Conservation (phyloP, 2,888 invertebrate species). For the Caenorhabditis sp. region DNA sequence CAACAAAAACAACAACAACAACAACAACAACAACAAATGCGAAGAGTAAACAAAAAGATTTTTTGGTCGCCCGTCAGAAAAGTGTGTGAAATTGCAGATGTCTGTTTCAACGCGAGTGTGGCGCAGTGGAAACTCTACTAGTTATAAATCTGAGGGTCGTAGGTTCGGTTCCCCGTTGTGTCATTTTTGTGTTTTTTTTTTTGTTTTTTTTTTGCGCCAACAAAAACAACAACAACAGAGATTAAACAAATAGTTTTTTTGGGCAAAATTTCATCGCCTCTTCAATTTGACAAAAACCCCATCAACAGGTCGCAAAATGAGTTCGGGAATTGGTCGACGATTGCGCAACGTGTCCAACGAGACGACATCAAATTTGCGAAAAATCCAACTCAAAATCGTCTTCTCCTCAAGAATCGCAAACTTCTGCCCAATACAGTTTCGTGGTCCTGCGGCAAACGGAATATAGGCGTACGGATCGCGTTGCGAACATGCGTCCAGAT, state of each 20-base stretch:
- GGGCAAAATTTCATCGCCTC: constrained; percentile 5
- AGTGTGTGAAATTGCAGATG: too few species aligned
- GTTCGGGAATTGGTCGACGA: constrained; percentile 28
- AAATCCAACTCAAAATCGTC: constrained; percentile 57
- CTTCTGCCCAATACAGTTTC: constrained; percentile 71
- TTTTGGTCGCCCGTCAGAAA: too few species aligned
- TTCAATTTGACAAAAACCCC: constrained; percentile 31
- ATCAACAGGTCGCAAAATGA: constrained; percentile 30
- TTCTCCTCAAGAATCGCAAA: constrained; percentile 73
- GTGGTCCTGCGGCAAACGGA: constrained; percentile 66
- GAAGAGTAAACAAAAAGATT: too few species aligned
- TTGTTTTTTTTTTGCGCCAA: not conserved
- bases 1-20: too few species aligned
- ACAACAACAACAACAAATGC: too few species aligned
- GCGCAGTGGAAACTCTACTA: too few species aligned
- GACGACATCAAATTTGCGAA: constrained; percentile 30
- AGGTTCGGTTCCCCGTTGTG: too few species aligned
- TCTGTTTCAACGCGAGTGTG: too few species aligned
- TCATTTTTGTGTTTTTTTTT: too few species aligned
- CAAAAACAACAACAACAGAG: too few species aligned
- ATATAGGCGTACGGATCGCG: constrained; percentile 63
- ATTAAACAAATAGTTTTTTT: not conserved
- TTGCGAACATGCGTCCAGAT: constrained; percentile 66
- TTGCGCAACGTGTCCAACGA: constrained; percentile 24
- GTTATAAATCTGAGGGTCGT: too few species aligned